A percentile compares a stretch with the other conserved stretches of the same genome.
These are phyloP conservation scores for Malurus alboscapulatus DNA, from an alignment of 2,113 vertebrate genomes.

Conservation along the genomic window DNA sequence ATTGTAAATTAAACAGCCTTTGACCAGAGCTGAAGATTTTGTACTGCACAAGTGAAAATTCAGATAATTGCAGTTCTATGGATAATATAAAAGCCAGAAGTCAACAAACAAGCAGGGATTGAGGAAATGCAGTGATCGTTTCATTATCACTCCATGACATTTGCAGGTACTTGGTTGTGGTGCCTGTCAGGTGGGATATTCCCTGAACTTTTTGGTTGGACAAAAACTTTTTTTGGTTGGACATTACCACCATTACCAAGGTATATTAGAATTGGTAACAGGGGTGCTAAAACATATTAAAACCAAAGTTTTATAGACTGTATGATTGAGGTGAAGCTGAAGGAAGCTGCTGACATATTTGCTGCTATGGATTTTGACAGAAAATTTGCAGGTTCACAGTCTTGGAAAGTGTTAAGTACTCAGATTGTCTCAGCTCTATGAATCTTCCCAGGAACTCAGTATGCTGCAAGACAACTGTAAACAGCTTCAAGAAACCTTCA, in stretches of 20 bases:
- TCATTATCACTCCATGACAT: background rate
- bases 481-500: slow-evolving; percentile 1
- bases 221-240: no score
- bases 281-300: background rate
- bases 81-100: slow-evolving; percentile 64
- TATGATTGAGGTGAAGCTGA: background rate
- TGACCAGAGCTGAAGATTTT: slow-evolving; percentile 75
- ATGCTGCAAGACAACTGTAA: slow-evolving; percentile 17
- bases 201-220: background rate
- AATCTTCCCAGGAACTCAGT: slow-evolving; percentile 1
- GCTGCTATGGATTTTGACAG: slow-evolving; percentile 10
- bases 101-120: background rate
- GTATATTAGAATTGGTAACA: background rate
- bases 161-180: background rate
- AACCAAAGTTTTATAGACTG: background rate
- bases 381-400: background rate
- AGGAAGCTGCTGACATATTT: background rate
- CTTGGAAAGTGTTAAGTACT: background rate
- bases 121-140: background rate
- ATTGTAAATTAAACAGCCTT: slow-evolving; percentile 74
- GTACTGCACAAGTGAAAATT: slow-evolving; percentile 68
- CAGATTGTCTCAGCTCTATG: background rate
- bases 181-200: background rate
- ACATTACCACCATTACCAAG: background rate
- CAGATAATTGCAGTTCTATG: slow-evolving; percentile 55